A percentile compares a stretch with the other conserved stretches of the same genome.
Evolutionary conservation across 1,140 invertebrate species (phyloP).

Genomic region (Aphelinus atriplicis): DNA sequence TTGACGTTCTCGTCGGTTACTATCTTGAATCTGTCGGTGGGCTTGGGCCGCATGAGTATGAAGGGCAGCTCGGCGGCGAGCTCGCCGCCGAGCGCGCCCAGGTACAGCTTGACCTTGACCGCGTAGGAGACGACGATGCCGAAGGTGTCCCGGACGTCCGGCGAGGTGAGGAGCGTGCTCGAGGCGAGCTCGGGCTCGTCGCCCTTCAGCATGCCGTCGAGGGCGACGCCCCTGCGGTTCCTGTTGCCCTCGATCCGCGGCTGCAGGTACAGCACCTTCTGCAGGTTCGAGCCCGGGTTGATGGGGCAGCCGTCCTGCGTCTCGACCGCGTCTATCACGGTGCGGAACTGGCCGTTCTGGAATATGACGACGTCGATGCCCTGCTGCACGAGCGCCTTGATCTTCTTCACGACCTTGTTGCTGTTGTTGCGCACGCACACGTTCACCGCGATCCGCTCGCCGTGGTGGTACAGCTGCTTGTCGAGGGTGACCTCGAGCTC

Average conservation of each 20-base stretch:
- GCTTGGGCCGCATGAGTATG: conserved; percentile 95
- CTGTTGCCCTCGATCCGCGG: conserved; percentile 84
- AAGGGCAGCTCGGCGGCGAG: conserved; percentile 95
- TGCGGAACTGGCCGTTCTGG: conserved; percentile 97
- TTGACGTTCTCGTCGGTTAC: conserved; percentile 45
- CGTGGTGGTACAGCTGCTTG: conserved; percentile 96
- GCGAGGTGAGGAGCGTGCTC: conserved; percentile 86
- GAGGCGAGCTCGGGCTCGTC: conserved; percentile 89
- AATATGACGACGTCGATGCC: conserved; percentile 98
- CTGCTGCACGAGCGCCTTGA: conserved; percentile 91
- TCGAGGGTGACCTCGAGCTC: conserved; percentile 97
- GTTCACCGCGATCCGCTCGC: conserved; percentile 93
- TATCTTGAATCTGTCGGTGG: conserved; percentile 55
- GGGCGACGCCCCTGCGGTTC: conserved; percentile 90
- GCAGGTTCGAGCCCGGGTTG: conserved; percentile 90
- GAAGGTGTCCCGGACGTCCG: conserved; percentile 86
- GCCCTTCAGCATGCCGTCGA: conserved; percentile 93
- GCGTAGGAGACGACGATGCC: conserved; percentile 91
- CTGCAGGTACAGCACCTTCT: conserved; percentile 89
- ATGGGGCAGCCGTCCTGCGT: conserved; percentile 96
- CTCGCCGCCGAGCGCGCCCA: conserved; percentile 94
- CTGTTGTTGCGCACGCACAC: conserved; percentile 96
- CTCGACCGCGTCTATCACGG: conserved; percentile 91
- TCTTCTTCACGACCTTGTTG: conserved; percentile 98
- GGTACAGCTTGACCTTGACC: conserved; percentile 94